phyloP scores from a whole-genome alignment of 2,113 vertebrate genomes.

The Sinocyclocheilus rhinocerous region DNA sequence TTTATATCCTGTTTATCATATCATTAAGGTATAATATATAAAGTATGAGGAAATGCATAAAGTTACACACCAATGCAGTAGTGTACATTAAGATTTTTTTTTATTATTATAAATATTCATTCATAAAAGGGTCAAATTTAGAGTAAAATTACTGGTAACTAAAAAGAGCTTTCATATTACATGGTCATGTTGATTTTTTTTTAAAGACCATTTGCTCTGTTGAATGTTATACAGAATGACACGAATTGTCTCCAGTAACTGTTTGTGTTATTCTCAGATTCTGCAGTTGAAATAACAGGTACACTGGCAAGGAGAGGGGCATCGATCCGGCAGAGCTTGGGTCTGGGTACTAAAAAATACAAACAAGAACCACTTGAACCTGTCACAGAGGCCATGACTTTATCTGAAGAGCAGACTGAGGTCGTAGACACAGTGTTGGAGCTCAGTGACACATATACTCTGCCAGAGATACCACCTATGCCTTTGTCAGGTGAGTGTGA shows the following conservation, averaged over 20 bases:
- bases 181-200: background rate
- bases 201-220: background rate
- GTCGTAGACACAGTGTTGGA: background rate
- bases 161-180: background rate
- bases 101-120: background rate
- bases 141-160: background rate
- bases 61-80: background rate
- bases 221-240: background rate
- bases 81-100: background rate
- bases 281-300: constrained; percentile 23
- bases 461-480: constrained; percentile 66
- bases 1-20: background rate
- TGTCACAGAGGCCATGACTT: background rate
- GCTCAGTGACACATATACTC: constrained; percentile 63
- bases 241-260: background rate
- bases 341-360: constrained; percentile 1
- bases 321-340: constrained; percentile 49
- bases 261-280: constrained; percentile 54
- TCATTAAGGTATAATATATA: background rate
- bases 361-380: background rate
- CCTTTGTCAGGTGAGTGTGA: constrained; percentile 72
- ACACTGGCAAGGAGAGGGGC: constrained; percentile 41
- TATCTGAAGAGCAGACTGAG: constrained; percentile 24
- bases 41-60: background rate
- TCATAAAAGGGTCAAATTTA: background rate